Evolutionary conservation across 2,797 vertebrate genomes (phyloP).

Genomic region (Saxicola maurus): DNA sequence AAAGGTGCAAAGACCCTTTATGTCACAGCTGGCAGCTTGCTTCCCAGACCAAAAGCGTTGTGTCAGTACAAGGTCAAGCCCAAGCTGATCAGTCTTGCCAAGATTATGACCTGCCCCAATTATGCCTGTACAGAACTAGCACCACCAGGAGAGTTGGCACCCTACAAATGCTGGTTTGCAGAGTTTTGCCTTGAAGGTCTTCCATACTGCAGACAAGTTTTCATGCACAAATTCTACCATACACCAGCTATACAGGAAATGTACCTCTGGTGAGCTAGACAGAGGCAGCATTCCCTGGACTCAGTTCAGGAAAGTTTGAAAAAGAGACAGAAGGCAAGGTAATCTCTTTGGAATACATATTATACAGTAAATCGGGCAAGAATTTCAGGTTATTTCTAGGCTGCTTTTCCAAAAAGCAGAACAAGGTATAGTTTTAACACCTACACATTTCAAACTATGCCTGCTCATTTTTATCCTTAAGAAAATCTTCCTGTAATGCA

Average conservation of each 20-base stretch:
- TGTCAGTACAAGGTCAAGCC: neutral
- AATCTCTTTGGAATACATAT: neutral
- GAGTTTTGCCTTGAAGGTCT: neutral
- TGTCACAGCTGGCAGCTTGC: neutral
- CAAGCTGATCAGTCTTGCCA: neutral
- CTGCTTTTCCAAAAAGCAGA: neutral
- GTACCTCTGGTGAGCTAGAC: neutral
- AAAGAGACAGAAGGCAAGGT: neutral
- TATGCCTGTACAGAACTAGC: fast-evolving
- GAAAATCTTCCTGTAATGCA: neutral
- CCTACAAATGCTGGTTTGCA: neutral
- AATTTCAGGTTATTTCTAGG: neutral
- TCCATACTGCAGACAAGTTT: neutral
- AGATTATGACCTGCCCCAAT: neutral
- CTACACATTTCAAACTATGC: neutral
- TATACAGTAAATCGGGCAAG: neutral
- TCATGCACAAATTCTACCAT: neutral
- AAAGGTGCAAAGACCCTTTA: neutral
- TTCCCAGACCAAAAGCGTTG: neutral
- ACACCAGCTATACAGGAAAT: neutral
- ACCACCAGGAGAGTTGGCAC: neutral
- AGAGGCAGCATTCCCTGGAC: neutral
- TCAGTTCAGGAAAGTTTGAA: neutral
- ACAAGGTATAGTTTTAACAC: neutral
- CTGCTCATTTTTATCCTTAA: neutral